Percentiles rank a stretch among this genome's conserved stretches.
Conservation (phyloP, 2,888 invertebrate genomes). For the Tetragonula carbonaria region DNA sequence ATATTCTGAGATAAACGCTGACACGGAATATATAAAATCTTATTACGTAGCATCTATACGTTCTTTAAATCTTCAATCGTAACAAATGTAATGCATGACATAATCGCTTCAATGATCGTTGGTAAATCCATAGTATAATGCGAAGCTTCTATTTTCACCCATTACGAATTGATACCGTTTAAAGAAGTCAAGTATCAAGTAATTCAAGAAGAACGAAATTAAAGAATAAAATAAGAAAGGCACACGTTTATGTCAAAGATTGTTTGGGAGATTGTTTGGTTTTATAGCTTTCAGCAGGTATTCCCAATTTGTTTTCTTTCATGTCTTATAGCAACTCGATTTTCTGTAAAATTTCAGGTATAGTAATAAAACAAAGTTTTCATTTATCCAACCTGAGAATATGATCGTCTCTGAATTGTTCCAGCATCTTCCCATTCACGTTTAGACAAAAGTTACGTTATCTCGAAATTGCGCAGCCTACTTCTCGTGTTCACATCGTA, state of each 20-base stretch:
- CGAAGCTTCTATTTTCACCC: slow-evolving; percentile 91
- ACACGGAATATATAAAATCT: no score
- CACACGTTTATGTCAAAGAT: slow-evolving; percentile 90
- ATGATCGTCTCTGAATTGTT: no score
- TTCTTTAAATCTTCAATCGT: slow-evolving; percentile 85
- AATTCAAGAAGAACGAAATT: slow-evolving; percentile 95
- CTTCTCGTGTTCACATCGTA: no score
- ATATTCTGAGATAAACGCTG: no score
- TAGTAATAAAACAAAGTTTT: slow-evolving; percentile 91
- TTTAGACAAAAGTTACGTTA: no score
- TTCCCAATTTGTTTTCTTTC: slow-evolving; percentile 88
- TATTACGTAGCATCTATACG: no score
- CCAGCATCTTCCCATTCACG: slow-evolving; percentile 74
- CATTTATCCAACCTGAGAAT: slow-evolving; percentile 89
- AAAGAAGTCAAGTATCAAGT: slow-evolving; percentile 90
- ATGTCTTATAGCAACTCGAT: slow-evolving; percentile 89
- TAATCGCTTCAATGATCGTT: slow-evolving; percentile 92
- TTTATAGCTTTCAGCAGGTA: slow-evolving; percentile 87
- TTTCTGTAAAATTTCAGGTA: slow-evolving; percentile 91
- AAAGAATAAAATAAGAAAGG: slow-evolving; percentile 93
- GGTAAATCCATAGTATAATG: slow-evolving; percentile 91
- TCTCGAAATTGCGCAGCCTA: no score
- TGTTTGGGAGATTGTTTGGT: slow-evolving; percentile 89
- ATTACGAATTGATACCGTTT: slow-evolving; percentile 94
- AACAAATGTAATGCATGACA: slow-evolving; percentile 90